These are phyloP conservation scores for Colletes latitarsis DNA, from an alignment of 1,140 invertebrate species.

Conservation along the genomic window DNA sequence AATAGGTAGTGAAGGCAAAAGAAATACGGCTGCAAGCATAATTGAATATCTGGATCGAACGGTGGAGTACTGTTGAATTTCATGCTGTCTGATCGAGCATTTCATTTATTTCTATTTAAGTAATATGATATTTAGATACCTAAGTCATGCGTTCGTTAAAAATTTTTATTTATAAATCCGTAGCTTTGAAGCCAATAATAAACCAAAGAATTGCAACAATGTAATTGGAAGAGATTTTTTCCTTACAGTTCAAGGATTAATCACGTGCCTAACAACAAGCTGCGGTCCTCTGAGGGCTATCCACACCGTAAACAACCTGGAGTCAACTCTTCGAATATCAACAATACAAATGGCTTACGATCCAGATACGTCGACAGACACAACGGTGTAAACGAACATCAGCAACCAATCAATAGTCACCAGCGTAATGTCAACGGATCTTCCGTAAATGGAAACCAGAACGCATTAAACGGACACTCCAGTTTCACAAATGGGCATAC, in stretches of 20 bases:
- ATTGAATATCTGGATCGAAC: too few species aligned
- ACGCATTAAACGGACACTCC: slow-evolving; percentile 10
- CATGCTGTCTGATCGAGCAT: neutral
- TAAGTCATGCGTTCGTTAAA: neutral
- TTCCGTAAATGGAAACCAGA: slow-evolving; percentile 23
- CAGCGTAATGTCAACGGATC: neutral
- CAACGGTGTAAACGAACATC: slow-evolving; percentile 44
- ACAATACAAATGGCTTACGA: slow-evolving; percentile 74
- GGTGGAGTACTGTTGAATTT: too few species aligned
- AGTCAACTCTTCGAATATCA: slow-evolving; percentile 70
- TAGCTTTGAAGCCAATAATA: neutral
- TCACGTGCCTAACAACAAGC: slow-evolving; percentile 68
- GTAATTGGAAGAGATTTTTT: neutral
- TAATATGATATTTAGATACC: neutral
- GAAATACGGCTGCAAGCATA: neutral
- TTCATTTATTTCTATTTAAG: neutral
- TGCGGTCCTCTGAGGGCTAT: slow-evolving; percentile 56
- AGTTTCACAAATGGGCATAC: slow-evolving; percentile 21
- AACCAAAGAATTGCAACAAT: too few species aligned
- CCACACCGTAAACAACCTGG: slow-evolving; percentile 40
- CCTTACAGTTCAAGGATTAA: slow-evolving; percentile 78
- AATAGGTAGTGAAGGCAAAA: neutral
- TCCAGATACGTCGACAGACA: slow-evolving; percentile 29
- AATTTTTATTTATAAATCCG: neutral
- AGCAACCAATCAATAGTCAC: neutral